A percentile compares a stretch with the other conserved stretches of the same genome.
phyloP scores from a whole-genome alignment of 1,140 invertebrate species.

The Phenacoccus solenopsis region DNA sequence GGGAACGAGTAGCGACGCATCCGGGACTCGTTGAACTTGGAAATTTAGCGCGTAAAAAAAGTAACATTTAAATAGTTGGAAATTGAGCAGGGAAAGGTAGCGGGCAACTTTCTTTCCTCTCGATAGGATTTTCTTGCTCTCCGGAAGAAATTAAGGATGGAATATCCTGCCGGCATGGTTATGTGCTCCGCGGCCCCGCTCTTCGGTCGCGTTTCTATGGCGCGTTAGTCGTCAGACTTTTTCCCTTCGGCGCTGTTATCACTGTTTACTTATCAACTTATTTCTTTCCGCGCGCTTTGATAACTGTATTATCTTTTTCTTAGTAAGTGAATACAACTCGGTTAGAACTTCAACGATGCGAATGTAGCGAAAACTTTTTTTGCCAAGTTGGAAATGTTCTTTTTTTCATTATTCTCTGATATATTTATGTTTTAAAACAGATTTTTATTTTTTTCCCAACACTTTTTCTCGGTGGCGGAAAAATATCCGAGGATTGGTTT shows the following conservation, averaged over 20 bases:
- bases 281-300: slow-evolving; percentile 9
- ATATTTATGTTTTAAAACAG: slow-evolving; percentile 12
- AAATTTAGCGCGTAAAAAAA: no score
- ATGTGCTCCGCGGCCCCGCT: background rate
- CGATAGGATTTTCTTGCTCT: slow-evolving; percentile 4
- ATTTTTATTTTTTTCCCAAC: background rate
- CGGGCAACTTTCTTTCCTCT: background rate
- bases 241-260: slow-evolving; percentile 12
- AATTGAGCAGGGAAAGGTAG: no score
- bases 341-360: background rate
- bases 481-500: no score
- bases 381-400: background rate
- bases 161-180: slow-evolving; percentile 1
- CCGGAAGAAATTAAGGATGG: slow-evolving; percentile 12
- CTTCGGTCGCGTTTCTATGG: background rate
- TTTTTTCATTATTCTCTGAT: slow-evolving; percentile 8
- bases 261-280: slow-evolving; percentile 17
- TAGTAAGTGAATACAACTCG: background rate
- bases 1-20: no score
- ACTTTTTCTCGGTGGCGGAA: no score
- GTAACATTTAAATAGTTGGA: no score
- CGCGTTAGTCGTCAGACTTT: background rate
- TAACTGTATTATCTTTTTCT: background rate
- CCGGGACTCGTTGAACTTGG: no score
- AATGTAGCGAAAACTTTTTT: background rate